Evolutionary conservation across 2,113 vertebrate species (phyloP), one percentile per base, ranked within the genome.

Genomic region (Xenopus laevis): DNA sequence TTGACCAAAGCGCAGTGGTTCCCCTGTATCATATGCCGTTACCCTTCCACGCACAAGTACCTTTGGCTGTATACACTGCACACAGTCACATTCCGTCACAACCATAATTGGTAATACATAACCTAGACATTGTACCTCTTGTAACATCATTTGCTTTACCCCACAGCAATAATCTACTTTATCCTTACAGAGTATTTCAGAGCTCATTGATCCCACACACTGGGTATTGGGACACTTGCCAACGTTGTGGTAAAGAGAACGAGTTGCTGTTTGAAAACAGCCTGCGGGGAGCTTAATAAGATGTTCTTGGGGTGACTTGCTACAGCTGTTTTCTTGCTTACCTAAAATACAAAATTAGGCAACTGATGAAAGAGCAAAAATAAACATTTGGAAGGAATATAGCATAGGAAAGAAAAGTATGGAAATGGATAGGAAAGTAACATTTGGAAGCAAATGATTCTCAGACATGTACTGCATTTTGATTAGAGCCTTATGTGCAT

Each of bases 1-100:
- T 76, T 91, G 87, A 10, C 95, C 96, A 13, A 98, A 98, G 65
- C 94, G 90, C 78, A 99, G 82, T 3, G 97, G 96, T 68, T 98
- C 95, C 0, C 87, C 77, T 0, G 92, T 90, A 82, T 99, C 96
- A 0, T 91, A 91, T 0, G 95, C 88, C 11, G 89, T 89, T 76
- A 95, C 93, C 45, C 93, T 85, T 7, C 97, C 97, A 20, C 86
- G 89, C 61, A 98, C 91, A 44, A 98, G 81, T 20, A 93, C 78
- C 4, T 90, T 92, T 0, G 89, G 94, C 33, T 82, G 90, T 13
- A 89, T 45, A 1, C 96, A 98, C 64, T 92, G 92, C 33, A 92
- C 91, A 79, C 97, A 99, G 45, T 93, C 84, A 0, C 97, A 98
- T 73, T 92, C 85, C 0, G 86, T 87, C 77, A 98, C 93, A 68